Evolutionary conservation across 2,888 invertebrate species (phyloP), one percentile per base, ranked within the genome.

Genomic region (Rotaria sp.): DNA sequence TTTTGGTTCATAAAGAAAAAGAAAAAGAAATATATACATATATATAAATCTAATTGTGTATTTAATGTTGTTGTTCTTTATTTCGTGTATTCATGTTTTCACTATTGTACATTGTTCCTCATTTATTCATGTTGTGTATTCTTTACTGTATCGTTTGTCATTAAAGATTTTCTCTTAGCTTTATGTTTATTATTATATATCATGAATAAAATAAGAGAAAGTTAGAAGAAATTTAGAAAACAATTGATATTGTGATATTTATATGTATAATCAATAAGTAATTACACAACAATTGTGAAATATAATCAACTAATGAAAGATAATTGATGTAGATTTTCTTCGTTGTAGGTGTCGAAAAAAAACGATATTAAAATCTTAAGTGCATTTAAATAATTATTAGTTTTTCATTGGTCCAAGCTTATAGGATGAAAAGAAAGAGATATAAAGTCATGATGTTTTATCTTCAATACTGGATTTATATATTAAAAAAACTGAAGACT

Each of bases 1-100:
- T 21, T 87, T 87, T 75, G 87, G 87, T 57, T 85, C 85, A 38
- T 87, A 85, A 84, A 48, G 8, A 45, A 80, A 15, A 41, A 0
- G 10, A 18, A 67, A 15, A 15, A 30, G n/a, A 59, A 59, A 59
- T 30, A n/a, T 8, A 59, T 5, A 55, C 3, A 30, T 2, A 11
- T 30, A 30, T 11, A 35, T 35, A 35, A 30, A 67, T 8, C 35
- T 30, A 5, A 35, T 11, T 67, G 67, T 67, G 21, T 26, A 26
- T 18, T 50, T 52, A 21, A 52, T 52, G 24, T 52, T 35, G 18
- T 38, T 30, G 35, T 35, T 67, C 67, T 67, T 21, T 30, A 67
- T 35, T 67, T 18, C 18, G 5, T 21, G 35, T 67, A 18, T 67
- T 30, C 11, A 30, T 59, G 15, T 10, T 30, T 59, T 35, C 18